Evolutionary conservation across 2,113 vertebrate species (phyloP).

Genomic region (Eulemur rufifrons): DNA sequence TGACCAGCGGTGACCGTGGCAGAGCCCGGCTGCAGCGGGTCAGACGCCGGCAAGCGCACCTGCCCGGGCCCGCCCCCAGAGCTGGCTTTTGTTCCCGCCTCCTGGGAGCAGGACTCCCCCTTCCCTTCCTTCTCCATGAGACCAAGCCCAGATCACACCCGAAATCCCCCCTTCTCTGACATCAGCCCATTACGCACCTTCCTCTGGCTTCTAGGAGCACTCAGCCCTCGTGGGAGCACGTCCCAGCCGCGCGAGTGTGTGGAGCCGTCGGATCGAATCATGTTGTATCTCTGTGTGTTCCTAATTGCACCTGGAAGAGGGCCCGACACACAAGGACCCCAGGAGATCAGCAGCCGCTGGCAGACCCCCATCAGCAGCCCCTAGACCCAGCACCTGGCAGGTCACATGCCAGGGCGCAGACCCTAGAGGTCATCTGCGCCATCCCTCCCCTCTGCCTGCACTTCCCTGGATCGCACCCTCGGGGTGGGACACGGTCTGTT

Average conservation of each 20-base stretch:
- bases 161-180: background rate
- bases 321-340: too few species aligned
- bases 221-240: fast-evolving
- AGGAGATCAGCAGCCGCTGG: background rate
- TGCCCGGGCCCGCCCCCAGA: background rate
- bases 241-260: fast-evolving
- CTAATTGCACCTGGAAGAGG: background rate
- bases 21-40: background rate
- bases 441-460: background rate
- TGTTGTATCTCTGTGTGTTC: background rate
- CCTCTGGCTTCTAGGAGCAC: background rate
- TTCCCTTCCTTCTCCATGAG: background rate
- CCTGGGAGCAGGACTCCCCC: too few species aligned
- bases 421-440: fast-evolving
- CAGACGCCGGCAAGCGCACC: background rate
- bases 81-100: background rate
- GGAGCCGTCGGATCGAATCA: fast-evolving
- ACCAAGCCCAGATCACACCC: background rate
- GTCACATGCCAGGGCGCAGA: background rate
- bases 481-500: background rate
- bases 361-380: background rate
- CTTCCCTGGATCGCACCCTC: background rate
- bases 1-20: too few species aligned
- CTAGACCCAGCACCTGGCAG: fast-evolving
- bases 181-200: background rate